phyloP scores from a whole-genome alignment of 2,888 invertebrate genomes.

The Dicyrtoma fusca region DNA sequence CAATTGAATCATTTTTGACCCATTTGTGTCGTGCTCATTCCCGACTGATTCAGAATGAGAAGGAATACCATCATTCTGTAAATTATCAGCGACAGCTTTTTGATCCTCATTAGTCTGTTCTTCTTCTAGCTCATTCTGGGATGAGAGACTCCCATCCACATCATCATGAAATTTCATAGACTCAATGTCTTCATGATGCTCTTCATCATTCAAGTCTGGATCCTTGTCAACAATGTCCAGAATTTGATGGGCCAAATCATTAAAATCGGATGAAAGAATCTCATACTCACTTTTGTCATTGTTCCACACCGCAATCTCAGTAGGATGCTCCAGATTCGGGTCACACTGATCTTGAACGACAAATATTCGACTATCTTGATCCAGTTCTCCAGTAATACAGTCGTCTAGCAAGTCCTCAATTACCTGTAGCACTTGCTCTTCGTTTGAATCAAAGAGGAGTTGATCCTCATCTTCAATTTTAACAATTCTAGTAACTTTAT shows the following conservation, averaged over 20 bases:
- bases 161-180: background rate
- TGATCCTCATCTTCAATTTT: no score
- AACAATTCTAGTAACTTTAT: no score
- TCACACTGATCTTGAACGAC: constrained; percentile 20
- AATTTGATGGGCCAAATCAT: constrained; percentile 16
- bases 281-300: constrained; percentile 22
- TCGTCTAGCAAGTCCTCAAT: background rate
- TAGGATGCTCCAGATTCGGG: background rate
- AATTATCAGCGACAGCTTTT: background rate
- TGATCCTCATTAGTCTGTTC: background rate
- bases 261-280: constrained; percentile 13
- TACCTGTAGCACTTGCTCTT: background rate
- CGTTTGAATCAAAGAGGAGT: no score
- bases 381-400: background rate
- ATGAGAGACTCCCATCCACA: no score
- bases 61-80: background rate
- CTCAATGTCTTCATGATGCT: background rate
- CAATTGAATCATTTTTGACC: constrained; percentile 20
- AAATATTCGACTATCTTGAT: constrained; percentile 10
- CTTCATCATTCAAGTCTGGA: background rate
- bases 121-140: background rate
- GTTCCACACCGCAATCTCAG: constrained; percentile 31
- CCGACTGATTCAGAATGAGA: background rate
- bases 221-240: constrained; percentile 19
- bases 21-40: background rate